Base-by-base conservation (phyloP, 2,888 invertebrate genomes). In the Zhengitettix transpicula region DNA sequence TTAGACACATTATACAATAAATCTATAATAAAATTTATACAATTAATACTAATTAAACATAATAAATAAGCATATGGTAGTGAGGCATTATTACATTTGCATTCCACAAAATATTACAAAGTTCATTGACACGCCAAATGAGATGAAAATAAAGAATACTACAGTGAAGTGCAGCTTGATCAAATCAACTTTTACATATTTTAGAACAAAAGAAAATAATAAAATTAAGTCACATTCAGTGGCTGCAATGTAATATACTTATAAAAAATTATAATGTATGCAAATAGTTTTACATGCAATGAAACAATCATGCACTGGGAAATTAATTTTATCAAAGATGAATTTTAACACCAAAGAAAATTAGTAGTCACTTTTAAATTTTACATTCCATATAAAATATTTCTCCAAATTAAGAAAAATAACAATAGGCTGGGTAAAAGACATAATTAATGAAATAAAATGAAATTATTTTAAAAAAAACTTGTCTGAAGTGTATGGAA, bases 1-100 rank as follows among this genome's bases (percentile, higher is more conserved):
- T 59, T 55, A 16, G 53, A 60, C 15, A 56, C n/a, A 60, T n/a
- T 14, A 61, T 52, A 56, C 9, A 59, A 47, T 40, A 47, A 56
- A 15, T 42, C 15, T 16, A 57, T 14, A 52, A 9, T 3, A 55
- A 40, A 55, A 41, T 53, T 53, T 47, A 47, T 47, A 47, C 47
- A 47, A 14, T 47, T 47, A 47, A 47, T 47, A 47, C 47, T 47
- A 47, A 47, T 47, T 47, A 14, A 47, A 47, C 47, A 47, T 47
- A 47, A 47, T 47, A 47, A 47, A 47, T 47, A 47, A 47, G 47
- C 47, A 47, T 47, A 47, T 47, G 47, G n/a, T 47, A n/a, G 47
- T 47, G 47, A 47, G 47, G 47, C 47, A 47, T 12, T 47, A 47
- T n/a, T 14, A 47, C 47, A 47, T 14, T 47, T 47, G 12, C 47